Base-by-base conservation (phyloP, 2,113 vertebrate species). In the Argyrosomus japonicus region DNA sequence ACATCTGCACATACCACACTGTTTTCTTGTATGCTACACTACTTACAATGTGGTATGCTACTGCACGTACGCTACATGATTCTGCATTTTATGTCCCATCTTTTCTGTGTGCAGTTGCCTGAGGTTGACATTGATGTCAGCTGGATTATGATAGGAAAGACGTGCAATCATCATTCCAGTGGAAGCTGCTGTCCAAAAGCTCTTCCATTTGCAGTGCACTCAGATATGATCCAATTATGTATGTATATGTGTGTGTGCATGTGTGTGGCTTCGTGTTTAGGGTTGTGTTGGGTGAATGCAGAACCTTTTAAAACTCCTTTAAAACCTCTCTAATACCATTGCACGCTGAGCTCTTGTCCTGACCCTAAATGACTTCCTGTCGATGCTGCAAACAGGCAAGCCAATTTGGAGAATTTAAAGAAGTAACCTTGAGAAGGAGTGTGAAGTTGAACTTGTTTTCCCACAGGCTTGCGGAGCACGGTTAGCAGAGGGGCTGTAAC, bases 211-310 rank as follows among this genome's bases (percentile, higher is more conserved):
- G 76, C 71, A 67, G 50, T 65, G 53, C 43, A 64, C 70, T 68
- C 43, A 71, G 79, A 77, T 79, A 82, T 85, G 79, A 87, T 91
- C 81, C 82, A 91, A 74, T 87, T 87, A 21, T 69, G 14, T 57
- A 47, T 54, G 58, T 54, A 67, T 58, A 32, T 74, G 54, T 57
- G 65, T 45, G 45, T 48, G 54, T 79, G 27, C 18, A 25, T 57
- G 56, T 81, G 54, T 51, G 65, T 58, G 23, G 36, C 36, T 40
- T 40, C 48, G 40, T 68, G 21, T 53, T 13, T 45, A 17, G 40
- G 48, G 75, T 61, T 68, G 69, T 64, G 64, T 75, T 75, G 32
- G 61, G 23, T 74, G 57, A 65, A 76, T 67, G 72, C 72, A 70
- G 57, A 85, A 74, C 36, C 43, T 48, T 78, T 40, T 50, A 56